Evolutionary conservation across 2,888 invertebrate genomes (phyloP).

Genomic region (Orthosia cruda): DNA sequence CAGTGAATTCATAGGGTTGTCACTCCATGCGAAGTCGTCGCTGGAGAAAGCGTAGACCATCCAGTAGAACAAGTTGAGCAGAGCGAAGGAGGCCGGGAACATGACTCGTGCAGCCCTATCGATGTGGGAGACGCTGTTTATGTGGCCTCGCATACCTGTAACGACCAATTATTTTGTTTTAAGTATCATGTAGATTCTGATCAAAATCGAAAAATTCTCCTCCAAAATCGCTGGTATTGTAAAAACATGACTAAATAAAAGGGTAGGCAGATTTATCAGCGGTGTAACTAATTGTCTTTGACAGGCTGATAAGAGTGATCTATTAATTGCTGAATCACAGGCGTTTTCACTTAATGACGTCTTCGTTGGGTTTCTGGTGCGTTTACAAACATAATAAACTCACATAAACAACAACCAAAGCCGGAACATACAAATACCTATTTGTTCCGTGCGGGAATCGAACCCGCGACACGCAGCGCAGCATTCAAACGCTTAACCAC

Average conservation of each 20-base stretch:
- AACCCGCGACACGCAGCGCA: too few species aligned
- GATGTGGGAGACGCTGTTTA: slow-evolving; percentile 97
- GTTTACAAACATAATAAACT: too few species aligned
- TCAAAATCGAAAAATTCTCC: background rate
- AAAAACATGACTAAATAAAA: background rate
- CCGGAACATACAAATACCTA: too few species aligned
- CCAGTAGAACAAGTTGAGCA: slow-evolving; percentile 98
- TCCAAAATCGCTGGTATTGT: too few species aligned
- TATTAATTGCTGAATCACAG: background rate
- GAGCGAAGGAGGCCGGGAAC: slow-evolving; percentile 96
- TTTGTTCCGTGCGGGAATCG: too few species aligned
- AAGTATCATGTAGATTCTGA: background rate
- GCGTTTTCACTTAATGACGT: background rate
- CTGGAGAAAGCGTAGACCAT: slow-evolving; percentile 95
- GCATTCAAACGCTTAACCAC: too few species aligned
- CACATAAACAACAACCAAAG: too few species aligned
- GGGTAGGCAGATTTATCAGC: background rate
- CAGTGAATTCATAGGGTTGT: slow-evolving; percentile 92
- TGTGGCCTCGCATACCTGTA: slow-evolving; percentile 92
- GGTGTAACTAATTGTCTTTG: background rate
- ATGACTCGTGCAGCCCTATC: slow-evolving; percentile 96
- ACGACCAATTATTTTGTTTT: background rate
- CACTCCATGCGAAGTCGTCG: slow-evolving; percentile 95
- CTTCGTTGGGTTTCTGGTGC: too few species aligned
- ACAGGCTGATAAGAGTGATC: background rate